phyloP scores from a whole-genome alignment of 1,140 invertebrate species.

The Drosophila malerkotliana region DNA sequence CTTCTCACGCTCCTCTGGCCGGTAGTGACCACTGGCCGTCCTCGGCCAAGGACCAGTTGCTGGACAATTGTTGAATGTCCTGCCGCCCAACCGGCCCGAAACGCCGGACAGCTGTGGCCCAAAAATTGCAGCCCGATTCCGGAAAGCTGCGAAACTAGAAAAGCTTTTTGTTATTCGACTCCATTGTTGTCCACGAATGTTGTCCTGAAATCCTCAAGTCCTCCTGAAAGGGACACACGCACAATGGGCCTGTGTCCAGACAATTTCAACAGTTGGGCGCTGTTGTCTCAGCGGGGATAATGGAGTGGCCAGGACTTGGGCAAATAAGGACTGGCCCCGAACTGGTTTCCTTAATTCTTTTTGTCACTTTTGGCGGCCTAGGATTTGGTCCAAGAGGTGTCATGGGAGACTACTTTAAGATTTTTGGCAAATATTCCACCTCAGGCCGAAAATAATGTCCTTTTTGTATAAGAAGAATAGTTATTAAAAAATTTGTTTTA shows the following conservation, averaged over 20 bases:
- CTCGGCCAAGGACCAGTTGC: constrained; percentile 25
- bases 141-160: constrained; percentile 66
- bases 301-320: constrained; percentile 5
- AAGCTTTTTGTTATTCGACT: constrained; percentile 61
- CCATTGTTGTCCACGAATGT: constrained; percentile 41
- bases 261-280: constrained; percentile 18
- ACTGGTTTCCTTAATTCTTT: constrained; percentile 11
- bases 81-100: constrained; percentile 3
- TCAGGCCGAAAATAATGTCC: too few relatives aligned
- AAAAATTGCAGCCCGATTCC: constrained; percentile 12
- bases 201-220: not conserved
- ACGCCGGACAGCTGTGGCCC: constrained; percentile 1
- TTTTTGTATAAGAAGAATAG: not conserved
- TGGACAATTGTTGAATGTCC: constrained; percentile 44
- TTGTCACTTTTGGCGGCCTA: not conserved
- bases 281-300: constrained; percentile 17
- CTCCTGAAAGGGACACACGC: constrained; percentile 13
- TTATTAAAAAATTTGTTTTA: not conserved
- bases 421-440: not conserved
- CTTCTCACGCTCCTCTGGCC: constrained; percentile 53
- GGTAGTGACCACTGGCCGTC: constrained; percentile 14
- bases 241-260: constrained; percentile 33
- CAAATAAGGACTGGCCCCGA: not conserved
- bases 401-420: not conserved
- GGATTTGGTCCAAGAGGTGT: not conserved